Percentiles rank a stretch among this genome's conserved stretches.
These are phyloP conservation scores for Neoascia interrupta DNA, from an alignment of 2,888 invertebrate species.

Conservation along the genomic window DNA sequence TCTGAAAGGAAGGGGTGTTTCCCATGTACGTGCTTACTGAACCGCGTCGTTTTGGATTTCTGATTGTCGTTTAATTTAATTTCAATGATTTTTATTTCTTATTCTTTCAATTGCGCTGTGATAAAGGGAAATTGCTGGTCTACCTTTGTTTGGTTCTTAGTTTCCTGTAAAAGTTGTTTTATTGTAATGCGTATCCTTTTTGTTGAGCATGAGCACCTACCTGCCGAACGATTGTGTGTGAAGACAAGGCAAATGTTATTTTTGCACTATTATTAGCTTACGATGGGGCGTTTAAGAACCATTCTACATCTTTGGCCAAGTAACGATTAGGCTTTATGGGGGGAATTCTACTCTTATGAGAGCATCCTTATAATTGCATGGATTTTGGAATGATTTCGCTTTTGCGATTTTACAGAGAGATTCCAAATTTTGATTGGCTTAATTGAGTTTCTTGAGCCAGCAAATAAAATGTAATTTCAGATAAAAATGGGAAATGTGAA, in stretches of 20 bases:
- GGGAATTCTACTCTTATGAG: neutral
- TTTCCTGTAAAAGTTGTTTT: constrained; percentile 9
- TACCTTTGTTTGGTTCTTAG: neutral
- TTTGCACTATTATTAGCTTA: neutral
- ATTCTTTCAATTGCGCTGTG: constrained; percentile 14
- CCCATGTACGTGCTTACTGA: constrained; percentile 26
- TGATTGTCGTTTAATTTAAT: constrained; percentile 64
- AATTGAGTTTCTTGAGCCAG: too few relatives aligned
- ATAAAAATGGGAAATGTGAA: too few relatives aligned
- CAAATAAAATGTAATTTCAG: too few relatives aligned
- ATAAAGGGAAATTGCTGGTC: neutral
- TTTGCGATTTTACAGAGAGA: too few relatives aligned
- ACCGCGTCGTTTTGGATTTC: constrained; percentile 32
- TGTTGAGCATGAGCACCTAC: neutral
- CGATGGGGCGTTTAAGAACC: neutral
- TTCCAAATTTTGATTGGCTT: too few relatives aligned
- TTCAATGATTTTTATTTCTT: constrained; percentile 48
- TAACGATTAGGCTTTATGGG: neutral
- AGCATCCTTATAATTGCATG: too few relatives aligned
- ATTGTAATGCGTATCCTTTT: neutral
- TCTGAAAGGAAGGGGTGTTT: constrained; percentile 2
- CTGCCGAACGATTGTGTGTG: neutral
- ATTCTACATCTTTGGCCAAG: neutral
- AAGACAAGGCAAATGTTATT: neutral
- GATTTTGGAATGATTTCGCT: too few relatives aligned